A percentile compares a stretch with the other conserved stretches of the same genome.
phyloP scores from a whole-genome alignment of 23 tunicate genomes.

The Diplosoma virens region DNA sequence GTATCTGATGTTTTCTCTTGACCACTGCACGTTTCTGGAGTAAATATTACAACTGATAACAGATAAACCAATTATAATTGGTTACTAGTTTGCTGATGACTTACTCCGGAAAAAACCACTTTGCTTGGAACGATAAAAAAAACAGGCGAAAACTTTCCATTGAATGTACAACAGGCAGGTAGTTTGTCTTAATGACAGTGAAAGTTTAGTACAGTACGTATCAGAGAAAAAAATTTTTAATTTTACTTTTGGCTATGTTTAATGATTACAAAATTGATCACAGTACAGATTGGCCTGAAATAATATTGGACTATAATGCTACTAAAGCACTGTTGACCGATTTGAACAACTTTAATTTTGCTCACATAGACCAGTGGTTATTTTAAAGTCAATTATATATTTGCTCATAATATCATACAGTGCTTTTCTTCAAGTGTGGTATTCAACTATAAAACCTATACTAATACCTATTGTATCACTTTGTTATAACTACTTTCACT shows the following conservation, averaged over 20 bases:
- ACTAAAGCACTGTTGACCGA: conserved; percentile 7
- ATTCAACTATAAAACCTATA: too few relatives aligned
- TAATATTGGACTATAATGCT: neutral
- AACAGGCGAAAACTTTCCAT: neutral
- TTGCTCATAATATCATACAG: too few relatives aligned
- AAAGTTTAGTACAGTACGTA: neutral
- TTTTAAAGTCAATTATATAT: too few relatives aligned
- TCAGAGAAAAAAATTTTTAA: too few relatives aligned
- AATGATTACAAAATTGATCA: neutral
- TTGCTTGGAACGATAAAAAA: neutral
- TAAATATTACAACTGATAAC: neutral
- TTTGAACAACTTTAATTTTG: conserved; percentile 35
- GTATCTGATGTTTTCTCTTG: too few relatives aligned
- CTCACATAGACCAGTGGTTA: too few relatives aligned
- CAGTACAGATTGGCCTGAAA: too few relatives aligned
- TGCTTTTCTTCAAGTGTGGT: too few relatives aligned
- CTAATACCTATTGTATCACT: too few relatives aligned
- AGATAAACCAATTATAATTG: neutral
- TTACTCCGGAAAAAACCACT: neutral
- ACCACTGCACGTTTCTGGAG: too few relatives aligned
- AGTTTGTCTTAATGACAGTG: neutral
- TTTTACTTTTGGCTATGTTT: neutral
- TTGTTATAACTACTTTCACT: too few relatives aligned
- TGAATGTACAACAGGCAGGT: neutral
- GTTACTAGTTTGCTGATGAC: neutral